These are phyloP conservation scores for Arctocebus calabarensis DNA, from an alignment of 2,797 vertebrate genomes.

Conservation along the genomic window DNA sequence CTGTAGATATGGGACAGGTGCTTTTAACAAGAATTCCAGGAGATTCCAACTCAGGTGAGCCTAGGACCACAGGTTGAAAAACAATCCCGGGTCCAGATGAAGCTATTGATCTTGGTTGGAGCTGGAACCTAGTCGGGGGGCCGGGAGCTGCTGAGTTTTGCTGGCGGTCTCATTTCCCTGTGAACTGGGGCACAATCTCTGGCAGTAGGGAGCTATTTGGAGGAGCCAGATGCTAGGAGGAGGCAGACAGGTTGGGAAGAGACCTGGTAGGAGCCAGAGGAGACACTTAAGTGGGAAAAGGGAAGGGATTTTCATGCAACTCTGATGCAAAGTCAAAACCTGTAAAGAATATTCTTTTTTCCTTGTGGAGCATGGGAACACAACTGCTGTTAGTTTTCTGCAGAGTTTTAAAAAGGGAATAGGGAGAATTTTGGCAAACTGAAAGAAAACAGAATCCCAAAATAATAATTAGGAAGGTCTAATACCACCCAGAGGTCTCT, in stretches of 20 bases:
- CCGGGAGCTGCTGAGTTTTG: neutral
- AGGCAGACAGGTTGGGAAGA: neutral
- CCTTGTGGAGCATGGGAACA: neutral
- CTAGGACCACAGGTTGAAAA: slow-evolving; percentile 3
- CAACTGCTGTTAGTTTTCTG: neutral
- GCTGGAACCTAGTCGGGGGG: neutral
- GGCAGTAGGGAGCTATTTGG: neutral
- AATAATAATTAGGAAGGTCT: neutral
- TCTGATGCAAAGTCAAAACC: neutral
- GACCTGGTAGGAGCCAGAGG: neutral
- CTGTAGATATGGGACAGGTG: neutral
- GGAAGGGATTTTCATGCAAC: neutral
- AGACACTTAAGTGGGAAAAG: neutral
- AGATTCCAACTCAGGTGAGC: neutral
- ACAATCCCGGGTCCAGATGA: neutral
- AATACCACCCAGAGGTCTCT: neutral
- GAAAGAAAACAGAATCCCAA: neutral
- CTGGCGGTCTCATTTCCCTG: neutral
- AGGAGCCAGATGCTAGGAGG: neutral
- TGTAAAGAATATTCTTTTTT: neutral
- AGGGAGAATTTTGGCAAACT: neutral
- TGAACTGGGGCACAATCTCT: neutral
- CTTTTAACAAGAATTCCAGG: slow-evolving; percentile 31
- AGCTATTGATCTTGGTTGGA: neutral
- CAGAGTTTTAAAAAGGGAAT: neutral